Percentiles rank a stretch among this genome's conserved stretches.
phyloP scores from a whole-genome alignment of 2,797 vertebrate species.

The Phylloscopus collybita region DNA sequence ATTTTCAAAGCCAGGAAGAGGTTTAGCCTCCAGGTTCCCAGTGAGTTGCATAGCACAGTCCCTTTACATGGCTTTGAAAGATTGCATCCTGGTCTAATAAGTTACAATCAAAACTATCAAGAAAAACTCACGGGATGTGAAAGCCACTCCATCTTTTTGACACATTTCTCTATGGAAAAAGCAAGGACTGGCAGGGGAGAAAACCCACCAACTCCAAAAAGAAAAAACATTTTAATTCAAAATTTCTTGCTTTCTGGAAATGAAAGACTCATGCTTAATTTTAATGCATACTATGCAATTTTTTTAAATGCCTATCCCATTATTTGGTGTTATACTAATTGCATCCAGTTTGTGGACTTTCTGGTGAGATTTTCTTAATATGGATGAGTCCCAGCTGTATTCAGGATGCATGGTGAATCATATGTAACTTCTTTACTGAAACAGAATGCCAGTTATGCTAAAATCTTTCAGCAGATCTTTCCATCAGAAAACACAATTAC shows the following conservation, averaged over 20 bases:
- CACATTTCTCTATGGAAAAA: background rate
- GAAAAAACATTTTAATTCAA: background rate
- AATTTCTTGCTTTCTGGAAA: background rate
- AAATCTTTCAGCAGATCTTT: background rate
- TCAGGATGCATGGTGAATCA: background rate
- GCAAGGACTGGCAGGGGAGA: background rate
- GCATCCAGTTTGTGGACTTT: background rate
- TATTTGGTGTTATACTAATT: background rate
- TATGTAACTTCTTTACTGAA: background rate
- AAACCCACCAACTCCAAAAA: background rate
- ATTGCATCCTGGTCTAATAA: background rate
- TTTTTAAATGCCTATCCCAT: background rate
- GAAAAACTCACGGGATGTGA: background rate
- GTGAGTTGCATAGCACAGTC: background rate
- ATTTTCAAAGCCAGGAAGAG: background rate
- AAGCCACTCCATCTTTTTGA: constrained; percentile 21
- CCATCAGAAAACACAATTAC: background rate
- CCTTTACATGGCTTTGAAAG: background rate
- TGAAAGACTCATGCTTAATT: background rate
- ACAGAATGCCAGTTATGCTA: background rate
- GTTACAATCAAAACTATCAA: background rate
- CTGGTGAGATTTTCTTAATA: background rate
- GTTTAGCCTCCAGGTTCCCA: background rate
- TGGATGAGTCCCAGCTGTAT: background rate
- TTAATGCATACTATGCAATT: background rate